Evolutionary conservation across 2,113 vertebrate genomes (phyloP), one percentile per base, ranked within the genome.

Genomic region (Myxocyprinus asiaticus): DNA sequence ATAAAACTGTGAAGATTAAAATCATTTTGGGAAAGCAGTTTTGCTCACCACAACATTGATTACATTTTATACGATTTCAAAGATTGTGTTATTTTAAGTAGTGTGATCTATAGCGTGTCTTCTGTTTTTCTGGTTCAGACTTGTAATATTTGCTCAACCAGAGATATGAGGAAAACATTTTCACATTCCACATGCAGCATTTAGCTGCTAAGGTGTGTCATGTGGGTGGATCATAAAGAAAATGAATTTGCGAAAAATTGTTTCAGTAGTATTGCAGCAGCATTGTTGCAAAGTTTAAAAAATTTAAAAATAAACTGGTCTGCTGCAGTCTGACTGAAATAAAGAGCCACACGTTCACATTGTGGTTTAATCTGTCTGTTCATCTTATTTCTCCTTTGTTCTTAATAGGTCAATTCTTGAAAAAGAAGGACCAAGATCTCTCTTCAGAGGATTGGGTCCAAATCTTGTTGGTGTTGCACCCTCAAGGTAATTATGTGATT

Each of bases 381-480:
- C 51, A 74, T 66, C n/a, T 69, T 6, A 33, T 68, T 15, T 17
- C 14, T 77, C 47, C 42, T 83, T 68, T 5, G 71, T 62, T 73
- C 87, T 76, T 83, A 33, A 33, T 33, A 97, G 96, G 86, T 98
- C 97, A 14, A 99, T 99, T 88, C 91, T 99, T 80, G 95, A 98
- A 91, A 99, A 99, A 88, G 97, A 98, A 88, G 97, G 97, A 88
- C 96, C 96, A 90, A 94, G 92, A 90, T 99, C 97, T 15, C 95
- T 99, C 3, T 99, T 99, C 85, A 92, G 97, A 84, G 97, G 97
- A 61, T 87, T 98, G 88, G 97, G 97, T 86, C 97, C 97, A 83
- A 99, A 98, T 88, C 92, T 99, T 80, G 95, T 99, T 81, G 97
- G 97, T 69, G 97, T 99, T 61, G 97, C 96, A 14, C 97, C 97